phyloP scores from a whole-genome alignment of 2,888 invertebrate species.

The Chaetogeoica ovagalla region DNA sequence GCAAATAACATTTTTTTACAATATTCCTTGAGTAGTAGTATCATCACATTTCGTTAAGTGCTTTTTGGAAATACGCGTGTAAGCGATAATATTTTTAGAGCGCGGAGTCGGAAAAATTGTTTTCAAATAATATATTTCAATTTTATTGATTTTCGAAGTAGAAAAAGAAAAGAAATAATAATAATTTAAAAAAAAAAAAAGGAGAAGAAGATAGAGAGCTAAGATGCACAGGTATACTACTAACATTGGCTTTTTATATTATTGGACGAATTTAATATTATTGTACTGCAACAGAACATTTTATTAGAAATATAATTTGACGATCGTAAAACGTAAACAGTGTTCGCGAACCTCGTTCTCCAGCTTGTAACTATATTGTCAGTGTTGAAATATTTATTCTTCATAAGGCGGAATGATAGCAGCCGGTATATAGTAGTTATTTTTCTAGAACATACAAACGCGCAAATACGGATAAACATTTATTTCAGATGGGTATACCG shows the following conservation, averaged over 20 bases:
- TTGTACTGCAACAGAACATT: neutral
- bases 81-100: neutral
- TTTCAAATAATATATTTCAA: constrained; percentile 5
- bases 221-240: too few species aligned
- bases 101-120: neutral
- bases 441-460: too few species aligned
- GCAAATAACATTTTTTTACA: neutral
- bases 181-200: neutral
- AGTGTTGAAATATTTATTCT: neutral
- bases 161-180: neutral
- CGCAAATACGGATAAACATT: too few species aligned
- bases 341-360: neutral
- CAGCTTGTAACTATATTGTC: neutral
- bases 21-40: neutral
- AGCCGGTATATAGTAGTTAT: too few species aligned
- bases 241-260: neutral
- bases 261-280: neutral
- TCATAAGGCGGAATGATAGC: neutral
- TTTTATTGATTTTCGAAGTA: constrained; percentile 12
- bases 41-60: neutral
- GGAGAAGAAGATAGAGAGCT: too few species aligned
- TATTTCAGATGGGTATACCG: too few species aligned
- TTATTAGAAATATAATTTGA: neutral
- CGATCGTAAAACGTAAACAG: neutral
- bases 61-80: neutral